phyloP scores from a whole-genome alignment of 2,797 vertebrate genomes.

The Sebastolobus altivelis region DNA sequence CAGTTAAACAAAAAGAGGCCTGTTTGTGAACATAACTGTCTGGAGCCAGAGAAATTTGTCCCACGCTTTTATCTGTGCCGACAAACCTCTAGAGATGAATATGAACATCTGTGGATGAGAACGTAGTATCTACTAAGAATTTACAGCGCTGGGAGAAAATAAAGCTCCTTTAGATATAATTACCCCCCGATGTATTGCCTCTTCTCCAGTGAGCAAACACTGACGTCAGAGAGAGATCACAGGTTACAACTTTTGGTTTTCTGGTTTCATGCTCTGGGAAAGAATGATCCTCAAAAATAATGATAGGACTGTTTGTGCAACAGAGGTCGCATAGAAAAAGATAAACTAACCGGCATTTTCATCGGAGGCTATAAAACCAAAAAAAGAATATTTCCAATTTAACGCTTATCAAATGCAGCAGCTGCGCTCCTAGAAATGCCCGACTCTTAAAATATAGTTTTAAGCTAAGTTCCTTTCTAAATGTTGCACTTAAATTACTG shows the following conservation, averaged over 20 bases:
- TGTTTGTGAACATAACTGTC: slow-evolving; percentile 8
- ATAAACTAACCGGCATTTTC: background rate
- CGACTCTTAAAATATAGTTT: background rate
- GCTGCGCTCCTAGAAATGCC: background rate
- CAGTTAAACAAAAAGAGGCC: slow-evolving; percentile 12
- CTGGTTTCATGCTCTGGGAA: slow-evolving; percentile 50
- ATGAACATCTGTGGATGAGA: slow-evolving; percentile 10
- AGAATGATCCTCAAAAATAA: slow-evolving; percentile 38
- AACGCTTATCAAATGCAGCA: background rate
- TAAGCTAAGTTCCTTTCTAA: background rate
- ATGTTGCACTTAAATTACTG: slow-evolving; percentile 21
- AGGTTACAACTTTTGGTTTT: slow-evolving; percentile 48
- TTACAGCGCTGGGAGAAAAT: slow-evolving; percentile 30
- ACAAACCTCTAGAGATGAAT: slow-evolving; percentile 21
- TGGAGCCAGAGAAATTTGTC: background rate
- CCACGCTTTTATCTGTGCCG: background rate
- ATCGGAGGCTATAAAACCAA: background rate
- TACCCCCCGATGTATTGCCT: slow-evolving; percentile 39
- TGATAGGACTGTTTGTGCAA: slow-evolving; percentile 32
- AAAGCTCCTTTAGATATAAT: slow-evolving; percentile 45
- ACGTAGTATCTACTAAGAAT: slow-evolving; percentile 21
- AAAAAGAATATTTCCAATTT: background rate
- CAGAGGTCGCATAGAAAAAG: slow-evolving; percentile 1
- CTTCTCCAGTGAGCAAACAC: slow-evolving; percentile 9
- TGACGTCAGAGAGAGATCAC: slow-evolving; percentile 72